phyloP scores from a whole-genome alignment of 2,797 vertebrate genomes.

The Sebastes cheni region DNA sequence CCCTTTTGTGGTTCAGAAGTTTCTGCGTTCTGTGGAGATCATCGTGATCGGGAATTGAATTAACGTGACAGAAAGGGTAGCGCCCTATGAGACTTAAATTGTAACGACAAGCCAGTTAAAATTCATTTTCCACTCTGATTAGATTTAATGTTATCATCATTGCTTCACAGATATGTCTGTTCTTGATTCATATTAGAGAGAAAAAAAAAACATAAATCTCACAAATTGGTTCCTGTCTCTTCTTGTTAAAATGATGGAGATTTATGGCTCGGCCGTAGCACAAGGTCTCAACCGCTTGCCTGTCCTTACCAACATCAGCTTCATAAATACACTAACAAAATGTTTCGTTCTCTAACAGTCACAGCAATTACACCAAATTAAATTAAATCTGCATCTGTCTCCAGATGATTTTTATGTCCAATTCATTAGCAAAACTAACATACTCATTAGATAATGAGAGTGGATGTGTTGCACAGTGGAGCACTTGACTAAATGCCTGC shows the following conservation, averaged over 20 bases:
- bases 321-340: slow-evolving; percentile 52
- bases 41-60: slow-evolving; percentile 78
- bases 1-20: slow-evolving; percentile 75
- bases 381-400: slow-evolving; percentile 65
- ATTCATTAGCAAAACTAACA: slow-evolving; percentile 72
- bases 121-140: slow-evolving; percentile 84
- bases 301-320: slow-evolving; percentile 50
- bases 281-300: slow-evolving; percentile 32
- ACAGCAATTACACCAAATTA: slow-evolving; percentile 61
- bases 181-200: slow-evolving; percentile 82
- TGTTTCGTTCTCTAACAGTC: slow-evolving; percentile 45
- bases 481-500: slow-evolving; percentile 21
- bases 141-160: slow-evolving; percentile 77
- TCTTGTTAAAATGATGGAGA: slow-evolving; percentile 80
- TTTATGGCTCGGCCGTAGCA: slow-evolving; percentile 66
- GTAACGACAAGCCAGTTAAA: slow-evolving; percentile 82
- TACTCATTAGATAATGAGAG: slow-evolving; percentile 56
- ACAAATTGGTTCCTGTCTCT: slow-evolving; percentile 80
- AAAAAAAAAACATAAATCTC: slow-evolving; percentile 77
- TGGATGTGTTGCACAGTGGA: slow-evolving; percentile 10
- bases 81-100: slow-evolving; percentile 77
- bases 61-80: slow-evolving; percentile 78
- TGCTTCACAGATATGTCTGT: slow-evolving; percentile 73
- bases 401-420: slow-evolving; percentile 60
- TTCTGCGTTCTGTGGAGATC: slow-evolving; percentile 69